phyloP scores from a whole-genome alignment of 37 sponge, comb jelly and placozoan genomes.

The Petrosia ficiformis region DNA sequence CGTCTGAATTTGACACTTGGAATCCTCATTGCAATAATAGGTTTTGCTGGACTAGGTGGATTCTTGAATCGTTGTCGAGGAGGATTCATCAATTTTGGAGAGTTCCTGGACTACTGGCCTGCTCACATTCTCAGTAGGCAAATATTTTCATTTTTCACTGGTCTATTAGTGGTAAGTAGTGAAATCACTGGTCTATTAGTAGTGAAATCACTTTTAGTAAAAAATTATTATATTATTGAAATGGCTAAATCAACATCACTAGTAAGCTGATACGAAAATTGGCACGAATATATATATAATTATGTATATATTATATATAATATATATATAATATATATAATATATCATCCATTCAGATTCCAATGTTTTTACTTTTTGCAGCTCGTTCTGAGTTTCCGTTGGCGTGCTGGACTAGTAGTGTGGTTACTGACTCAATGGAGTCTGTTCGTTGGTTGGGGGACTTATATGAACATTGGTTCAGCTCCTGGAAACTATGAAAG shows the following conservation, averaged over 20 bases:
- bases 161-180: conserved; percentile 62
- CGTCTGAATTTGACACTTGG: conserved; percentile 10
- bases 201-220: no score
- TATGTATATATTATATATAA: no score
- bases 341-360: no score
- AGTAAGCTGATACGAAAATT: no score
- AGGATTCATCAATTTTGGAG: conserved; percentile 37
- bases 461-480: conserved; percentile 67
- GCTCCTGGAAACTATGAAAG: neutral
- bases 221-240: neutral
- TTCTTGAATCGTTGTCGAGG: conserved; percentile 63
- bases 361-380: no score
- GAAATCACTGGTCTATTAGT: no score
- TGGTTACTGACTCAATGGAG: conserved; percentile 61
- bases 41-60: conserved; percentile 42
- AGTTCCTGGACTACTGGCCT: conserved; percentile 58
- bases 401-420: conserved; percentile 49
- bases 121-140: conserved; percentile 33
- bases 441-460: conserved; percentile 76
- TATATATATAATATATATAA: no score
- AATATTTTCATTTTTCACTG: conserved; percentile 64
- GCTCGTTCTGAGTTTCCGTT: conserved; percentile 30
- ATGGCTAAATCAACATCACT: no score
- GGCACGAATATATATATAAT: no score
- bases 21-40: neutral